Evolutionary conservation across 2,797 vertebrate species (phyloP).

Genomic region (Acrocephalus scirpaceus): DNA sequence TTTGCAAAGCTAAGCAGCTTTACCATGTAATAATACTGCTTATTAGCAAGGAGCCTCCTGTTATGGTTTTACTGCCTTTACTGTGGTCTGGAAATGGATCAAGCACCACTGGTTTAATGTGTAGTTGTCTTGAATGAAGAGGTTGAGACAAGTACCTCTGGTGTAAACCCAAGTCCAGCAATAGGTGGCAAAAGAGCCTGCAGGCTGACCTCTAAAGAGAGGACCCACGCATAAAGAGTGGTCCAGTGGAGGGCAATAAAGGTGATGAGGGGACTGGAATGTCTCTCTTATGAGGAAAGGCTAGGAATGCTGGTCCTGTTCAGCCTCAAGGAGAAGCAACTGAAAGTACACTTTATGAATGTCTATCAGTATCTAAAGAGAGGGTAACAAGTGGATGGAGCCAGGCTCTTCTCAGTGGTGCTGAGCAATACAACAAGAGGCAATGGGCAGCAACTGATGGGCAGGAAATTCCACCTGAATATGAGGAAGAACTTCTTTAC

Average conservation of each 20-base stretch:
- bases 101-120: not conserved
- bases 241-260: not conserved
- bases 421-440: not conserved
- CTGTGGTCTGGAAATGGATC: not conserved
- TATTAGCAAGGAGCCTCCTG: not conserved
- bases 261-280: too few relatives aligned
- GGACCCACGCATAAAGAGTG: not conserved
- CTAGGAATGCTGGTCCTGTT: not conserved
- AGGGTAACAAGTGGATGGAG: fast-evolving
- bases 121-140: not conserved
- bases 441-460: not conserved
- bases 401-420: fast-evolving
- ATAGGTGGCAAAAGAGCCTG: not conserved
- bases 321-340: not conserved
- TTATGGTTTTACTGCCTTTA: not conserved
- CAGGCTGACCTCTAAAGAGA: not conserved
- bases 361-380: not conserved
- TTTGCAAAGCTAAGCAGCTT: not conserved
- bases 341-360: not conserved
- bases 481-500: not conserved
- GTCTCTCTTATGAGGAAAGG: not conserved
- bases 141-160: not conserved
- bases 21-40: not conserved
- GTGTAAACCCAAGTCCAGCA: not conserved
- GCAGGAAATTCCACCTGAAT: not conserved